phyloP scores from a whole-genome alignment of 2,888 invertebrate species.

The Phrixothrix hirtus region DNA sequence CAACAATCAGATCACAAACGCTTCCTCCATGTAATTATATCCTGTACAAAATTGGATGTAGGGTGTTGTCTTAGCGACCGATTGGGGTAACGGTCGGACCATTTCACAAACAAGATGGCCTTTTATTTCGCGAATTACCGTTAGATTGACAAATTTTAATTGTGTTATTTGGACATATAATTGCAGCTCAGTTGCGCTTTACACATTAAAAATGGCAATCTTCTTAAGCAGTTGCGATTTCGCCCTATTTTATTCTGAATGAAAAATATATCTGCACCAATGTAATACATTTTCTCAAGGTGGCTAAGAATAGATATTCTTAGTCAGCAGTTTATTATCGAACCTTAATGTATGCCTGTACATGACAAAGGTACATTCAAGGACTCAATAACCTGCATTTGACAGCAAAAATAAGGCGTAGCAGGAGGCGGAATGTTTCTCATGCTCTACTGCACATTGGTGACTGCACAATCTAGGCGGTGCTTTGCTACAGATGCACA shows the following conservation, averaged over 20 bases:
- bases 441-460: slow-evolving; percentile 55
- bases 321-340: too few species aligned
- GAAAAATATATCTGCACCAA: too few species aligned
- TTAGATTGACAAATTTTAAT: slow-evolving; percentile 19
- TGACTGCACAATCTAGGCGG: slow-evolving; percentile 50
- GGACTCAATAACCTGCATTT: slow-evolving; percentile 33
- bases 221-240: too few species aligned
- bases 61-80: slow-evolving; percentile 33
- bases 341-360: not conserved
- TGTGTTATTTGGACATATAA: not conserved
- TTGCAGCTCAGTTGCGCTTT: not conserved
- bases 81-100: slow-evolving; percentile 25
- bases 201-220: too few species aligned
- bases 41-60: slow-evolving; percentile 29
- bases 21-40: slow-evolving; percentile 31
- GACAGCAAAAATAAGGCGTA: slow-evolving; percentile 43
- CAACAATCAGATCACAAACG: slow-evolving; percentile 30
- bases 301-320: too few species aligned
- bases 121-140: slow-evolving; percentile 20
- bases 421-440: slow-evolving; percentile 54
- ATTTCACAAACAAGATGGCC: slow-evolving; percentile 28
- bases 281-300: too few species aligned
- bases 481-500: slow-evolving; percentile 41
- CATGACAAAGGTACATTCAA: not conserved
- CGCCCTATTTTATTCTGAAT: too few species aligned